These are phyloP conservation scores for Zygothrica quintamaculata DNA, from an alignment of 2,888 invertebrate genomes.

Conservation along the genomic window DNA sequence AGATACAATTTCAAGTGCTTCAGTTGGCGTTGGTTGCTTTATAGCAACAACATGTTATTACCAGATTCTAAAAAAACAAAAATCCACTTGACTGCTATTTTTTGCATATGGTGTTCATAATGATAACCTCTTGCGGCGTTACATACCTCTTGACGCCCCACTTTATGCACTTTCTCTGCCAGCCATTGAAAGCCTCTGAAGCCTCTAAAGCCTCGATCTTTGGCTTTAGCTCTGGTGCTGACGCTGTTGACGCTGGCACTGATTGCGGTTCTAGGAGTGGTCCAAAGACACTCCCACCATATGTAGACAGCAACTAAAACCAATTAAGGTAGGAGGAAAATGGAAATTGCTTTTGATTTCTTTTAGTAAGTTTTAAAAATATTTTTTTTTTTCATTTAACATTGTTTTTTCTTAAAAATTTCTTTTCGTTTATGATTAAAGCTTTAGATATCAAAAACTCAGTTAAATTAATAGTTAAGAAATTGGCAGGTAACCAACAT, in stretches of 20 bases:
- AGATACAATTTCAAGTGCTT: slow-evolving; percentile 47
- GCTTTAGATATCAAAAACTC: too few relatives aligned
- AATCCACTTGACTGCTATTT: slow-evolving; percentile 34
- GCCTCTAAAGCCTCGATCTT: slow-evolving; percentile 19
- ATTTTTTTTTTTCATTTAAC: too few relatives aligned
- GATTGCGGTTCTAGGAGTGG: slow-evolving; percentile 12
- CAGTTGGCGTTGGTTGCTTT: slow-evolving; percentile 15
- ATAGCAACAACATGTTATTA: slow-evolving; percentile 53
- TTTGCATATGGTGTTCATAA: slow-evolving; percentile 31
- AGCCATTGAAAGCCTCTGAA: too few relatives aligned
- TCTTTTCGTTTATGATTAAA: not conserved
- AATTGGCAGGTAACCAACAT: too few relatives aligned
- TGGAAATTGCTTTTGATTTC: slow-evolving; percentile 1
- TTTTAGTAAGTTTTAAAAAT: not conserved
- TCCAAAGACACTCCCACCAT: slow-evolving; percentile 26
- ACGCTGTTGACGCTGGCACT: not conserved
- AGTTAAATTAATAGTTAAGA: too few relatives aligned
- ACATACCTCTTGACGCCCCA: slow-evolving; percentile 21
- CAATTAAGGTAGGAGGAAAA: not conserved
- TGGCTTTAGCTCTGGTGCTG: not conserved
- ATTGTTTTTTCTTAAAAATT: not conserved
- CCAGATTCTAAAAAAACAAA: slow-evolving; percentile 20
- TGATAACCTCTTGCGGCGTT: too few relatives aligned
- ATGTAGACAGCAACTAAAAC: not conserved
- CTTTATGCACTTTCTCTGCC: slow-evolving; percentile 58